phyloP scores from a whole-genome alignment of 2,797 vertebrate species.

The Crotalus adamanteus region DNA sequence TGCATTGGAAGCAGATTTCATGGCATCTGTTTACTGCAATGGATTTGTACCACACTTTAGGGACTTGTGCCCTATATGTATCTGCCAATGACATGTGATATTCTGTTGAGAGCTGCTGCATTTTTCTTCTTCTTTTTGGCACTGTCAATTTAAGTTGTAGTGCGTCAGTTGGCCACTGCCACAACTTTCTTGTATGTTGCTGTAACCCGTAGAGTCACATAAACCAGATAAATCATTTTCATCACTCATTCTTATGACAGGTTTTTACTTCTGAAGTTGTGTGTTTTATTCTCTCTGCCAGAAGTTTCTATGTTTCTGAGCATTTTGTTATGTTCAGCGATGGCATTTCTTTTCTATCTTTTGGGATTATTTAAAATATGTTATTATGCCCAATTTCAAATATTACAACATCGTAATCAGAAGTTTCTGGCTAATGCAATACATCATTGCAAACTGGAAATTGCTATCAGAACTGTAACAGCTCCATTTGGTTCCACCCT shows the following conservation, averaged over 20 bases:
- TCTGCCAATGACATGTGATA: neutral
- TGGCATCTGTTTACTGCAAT: neutral
- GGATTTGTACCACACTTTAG: neutral
- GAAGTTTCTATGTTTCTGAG: neutral
- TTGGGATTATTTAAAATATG: neutral
- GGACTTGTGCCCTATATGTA: neutral
- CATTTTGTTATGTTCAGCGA: neutral
- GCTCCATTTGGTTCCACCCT: neutral
- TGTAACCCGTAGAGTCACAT: neutral
- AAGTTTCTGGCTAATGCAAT: neutral
- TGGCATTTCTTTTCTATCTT: neutral
- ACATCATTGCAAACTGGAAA: neutral
- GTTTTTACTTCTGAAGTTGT: neutral
- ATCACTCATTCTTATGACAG: neutral
- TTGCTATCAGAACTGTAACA: neutral
- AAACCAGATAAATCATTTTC: neutral
- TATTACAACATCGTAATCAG: neutral
- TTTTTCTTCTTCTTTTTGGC: neutral
- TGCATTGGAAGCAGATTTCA: neutral
- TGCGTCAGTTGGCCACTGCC: neutral
- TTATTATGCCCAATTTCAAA: neutral
- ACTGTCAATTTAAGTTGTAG: neutral
- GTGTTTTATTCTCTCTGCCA: neutral
- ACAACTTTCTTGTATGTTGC: neutral
- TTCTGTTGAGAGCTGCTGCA: neutral